Conservation (phyloP, 2,113 vertebrate genomes). For the Myanophis thanlyinensis region DNA sequence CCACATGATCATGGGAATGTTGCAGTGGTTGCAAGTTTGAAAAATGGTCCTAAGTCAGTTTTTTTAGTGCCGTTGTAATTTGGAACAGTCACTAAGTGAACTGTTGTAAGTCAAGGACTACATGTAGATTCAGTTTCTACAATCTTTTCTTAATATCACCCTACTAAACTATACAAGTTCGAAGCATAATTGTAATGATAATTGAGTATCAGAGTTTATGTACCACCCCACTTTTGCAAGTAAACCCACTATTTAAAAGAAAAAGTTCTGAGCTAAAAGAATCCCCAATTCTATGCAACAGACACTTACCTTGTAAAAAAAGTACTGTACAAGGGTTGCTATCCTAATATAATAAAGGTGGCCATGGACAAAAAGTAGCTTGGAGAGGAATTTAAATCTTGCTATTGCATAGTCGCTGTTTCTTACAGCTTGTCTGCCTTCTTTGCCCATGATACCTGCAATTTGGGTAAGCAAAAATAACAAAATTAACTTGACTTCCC, state of each 20-base stretch:
- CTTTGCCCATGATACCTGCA: constrained; percentile 98
- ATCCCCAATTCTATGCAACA: neutral
- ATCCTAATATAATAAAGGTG: constrained; percentile 99
- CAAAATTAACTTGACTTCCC: neutral
- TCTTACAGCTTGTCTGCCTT: constrained; percentile 96
- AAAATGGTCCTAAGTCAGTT: too few species aligned
- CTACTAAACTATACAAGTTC: neutral
- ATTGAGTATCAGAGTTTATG: neutral
- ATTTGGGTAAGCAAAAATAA: constrained; percentile 45
- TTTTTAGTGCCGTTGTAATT: too few species aligned
- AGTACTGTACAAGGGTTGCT: constrained; percentile 99
- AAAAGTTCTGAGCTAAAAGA: neutral
- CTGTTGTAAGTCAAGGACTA: too few species aligned
- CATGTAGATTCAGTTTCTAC: neutral
- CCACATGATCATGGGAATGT: too few species aligned
- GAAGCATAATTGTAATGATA: neutral
- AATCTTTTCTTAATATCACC: neutral
- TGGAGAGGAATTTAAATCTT: constrained; percentile 95
- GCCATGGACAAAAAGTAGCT: constrained; percentile 96
- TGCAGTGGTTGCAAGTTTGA: too few species aligned
- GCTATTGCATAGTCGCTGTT: constrained; percentile 99
- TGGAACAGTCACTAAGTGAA: too few species aligned
- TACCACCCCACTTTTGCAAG: neutral
- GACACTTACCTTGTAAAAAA: constrained; percentile 97
- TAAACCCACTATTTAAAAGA: neutral